Conservation (phyloP, 30 jellyfish, hydroid and myxozoan species). For the Aurelia aurita region DNA sequence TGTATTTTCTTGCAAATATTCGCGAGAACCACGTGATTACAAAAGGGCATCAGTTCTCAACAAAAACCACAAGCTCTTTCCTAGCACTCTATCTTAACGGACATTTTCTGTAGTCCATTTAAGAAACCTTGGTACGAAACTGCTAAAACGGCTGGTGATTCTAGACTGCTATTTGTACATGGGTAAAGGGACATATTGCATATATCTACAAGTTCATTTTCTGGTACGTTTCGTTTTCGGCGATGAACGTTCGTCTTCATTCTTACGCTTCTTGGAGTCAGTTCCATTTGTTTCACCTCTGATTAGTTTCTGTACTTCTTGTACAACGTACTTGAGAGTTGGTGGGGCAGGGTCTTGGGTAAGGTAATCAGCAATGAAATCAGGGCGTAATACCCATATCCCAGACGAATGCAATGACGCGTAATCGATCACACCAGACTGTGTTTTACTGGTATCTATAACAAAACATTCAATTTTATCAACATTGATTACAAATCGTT, state of each 20-base stretch:
- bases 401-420: constrained; percentile 59
- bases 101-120: too few species aligned
- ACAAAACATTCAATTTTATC: neutral
- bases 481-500: too few species aligned
- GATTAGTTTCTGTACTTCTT: constrained; percentile 51
- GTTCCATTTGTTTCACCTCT: constrained; percentile 10
- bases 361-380: constrained; percentile 86
- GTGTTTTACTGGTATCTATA: constrained; percentile 67
- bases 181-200: too few species aligned
- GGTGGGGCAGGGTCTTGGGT: constrained; percentile 85
- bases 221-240: constrained; percentile 47
- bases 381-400: constrained; percentile 80
- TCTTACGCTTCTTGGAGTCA: constrained; percentile 61
- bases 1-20: too few species aligned
- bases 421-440: constrained; percentile 57
- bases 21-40: too few species aligned
- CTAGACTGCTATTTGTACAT: too few species aligned
- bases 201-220: neutral
- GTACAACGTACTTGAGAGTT: constrained; percentile 53
- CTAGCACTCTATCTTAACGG: too few species aligned
- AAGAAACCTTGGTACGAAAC: too few species aligned
- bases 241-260: constrained; percentile 23
- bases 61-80: too few species aligned
- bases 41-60: too few species aligned
- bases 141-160: too few species aligned